A percentile compares a stretch with the other conserved stretches of the same genome.
Evolutionary conservation across 2,888 invertebrate genomes (phyloP).

Genomic region (Platycheirus albimanus): DNA sequence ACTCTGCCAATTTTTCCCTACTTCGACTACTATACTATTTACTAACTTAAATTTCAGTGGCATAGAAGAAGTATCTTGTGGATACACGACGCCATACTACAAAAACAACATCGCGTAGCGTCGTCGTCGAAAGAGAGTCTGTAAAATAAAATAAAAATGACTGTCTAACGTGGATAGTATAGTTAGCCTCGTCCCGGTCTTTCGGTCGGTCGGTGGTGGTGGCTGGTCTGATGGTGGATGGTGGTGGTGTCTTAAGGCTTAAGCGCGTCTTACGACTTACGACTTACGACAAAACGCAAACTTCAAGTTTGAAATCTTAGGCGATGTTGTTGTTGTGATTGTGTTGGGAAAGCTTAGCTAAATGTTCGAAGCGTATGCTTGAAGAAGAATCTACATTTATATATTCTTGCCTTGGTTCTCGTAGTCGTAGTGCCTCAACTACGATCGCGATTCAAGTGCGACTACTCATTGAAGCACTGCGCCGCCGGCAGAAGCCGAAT

Average conservation of each 20-base stretch:
- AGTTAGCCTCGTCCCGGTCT: slow-evolving; percentile 17
- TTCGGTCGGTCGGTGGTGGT: background rate
- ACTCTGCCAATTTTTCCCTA: slow-evolving; percentile 1
- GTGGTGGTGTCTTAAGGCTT: background rate
- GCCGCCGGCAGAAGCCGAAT: slow-evolving; percentile 5
- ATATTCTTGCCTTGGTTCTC: slow-evolving; percentile 1
- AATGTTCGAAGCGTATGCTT: slow-evolving; percentile 45
- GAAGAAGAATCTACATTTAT: slow-evolving; percentile 39
- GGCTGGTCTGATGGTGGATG: background rate
- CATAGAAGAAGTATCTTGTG: slow-evolving; percentile 50
- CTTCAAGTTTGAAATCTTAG: slow-evolving; percentile 20
- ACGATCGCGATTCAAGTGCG: slow-evolving; percentile 35
- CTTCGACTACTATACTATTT: slow-evolving; percentile 1
- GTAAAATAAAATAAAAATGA: slow-evolving; percentile 17
- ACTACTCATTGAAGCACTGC: slow-evolving; percentile 17
- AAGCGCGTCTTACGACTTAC: slow-evolving; percentile 38
- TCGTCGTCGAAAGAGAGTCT: slow-evolving; percentile 16
- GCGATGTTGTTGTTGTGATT: slow-evolving; percentile 21
- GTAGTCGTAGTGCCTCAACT: slow-evolving; percentile 18
- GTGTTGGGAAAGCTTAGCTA: slow-evolving; percentile 27
- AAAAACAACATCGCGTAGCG: slow-evolving; percentile 42
- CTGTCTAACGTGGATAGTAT: slow-evolving; percentile 8
- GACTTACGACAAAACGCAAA: slow-evolving; percentile 53
- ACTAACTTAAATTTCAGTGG: slow-evolving; percentile 16
- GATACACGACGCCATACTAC: slow-evolving; percentile 26